These are phyloP conservation scores for Chloroceryle amazona DNA, from an alignment of 2,797 vertebrate species.

Conservation along the genomic window DNA sequence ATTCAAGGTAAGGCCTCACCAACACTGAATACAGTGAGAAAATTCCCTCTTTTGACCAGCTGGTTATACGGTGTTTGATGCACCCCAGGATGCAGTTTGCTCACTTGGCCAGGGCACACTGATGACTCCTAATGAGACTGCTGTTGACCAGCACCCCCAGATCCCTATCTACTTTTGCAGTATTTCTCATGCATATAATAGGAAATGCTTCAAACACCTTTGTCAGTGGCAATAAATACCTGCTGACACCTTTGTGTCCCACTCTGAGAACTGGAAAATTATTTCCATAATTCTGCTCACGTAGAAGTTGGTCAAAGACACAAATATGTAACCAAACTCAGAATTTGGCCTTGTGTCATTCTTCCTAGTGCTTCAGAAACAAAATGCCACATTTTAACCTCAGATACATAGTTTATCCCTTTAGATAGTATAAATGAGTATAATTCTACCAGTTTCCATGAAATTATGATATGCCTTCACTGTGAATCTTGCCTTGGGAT, in stretches of 20 bases:
- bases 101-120: neutral
- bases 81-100: fast-evolving
- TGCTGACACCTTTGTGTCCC: neutral
- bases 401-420: neutral
- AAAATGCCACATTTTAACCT: neutral
- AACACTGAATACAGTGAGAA: fast-evolving
- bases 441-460: neutral
- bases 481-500: neutral
- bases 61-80: neutral
- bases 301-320: neutral
- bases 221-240: neutral
- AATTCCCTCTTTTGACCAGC: fast-evolving
- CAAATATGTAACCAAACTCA: neutral
- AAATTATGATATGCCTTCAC: neutral
- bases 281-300: neutral
- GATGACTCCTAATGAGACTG: neutral
- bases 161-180: neutral
- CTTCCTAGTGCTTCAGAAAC: neutral
- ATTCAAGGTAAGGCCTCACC: neutral
- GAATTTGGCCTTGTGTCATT: neutral
- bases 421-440: neutral
- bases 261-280: neutral
- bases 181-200: neutral
- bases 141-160: neutral
- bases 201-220: neutral